A percentile compares a stretch with the other conserved stretches of the same genome.
These are phyloP conservation scores for Neotoma lepida DNA, from an alignment of 2,113 vertebrate species.

Conservation along the genomic window DNA sequence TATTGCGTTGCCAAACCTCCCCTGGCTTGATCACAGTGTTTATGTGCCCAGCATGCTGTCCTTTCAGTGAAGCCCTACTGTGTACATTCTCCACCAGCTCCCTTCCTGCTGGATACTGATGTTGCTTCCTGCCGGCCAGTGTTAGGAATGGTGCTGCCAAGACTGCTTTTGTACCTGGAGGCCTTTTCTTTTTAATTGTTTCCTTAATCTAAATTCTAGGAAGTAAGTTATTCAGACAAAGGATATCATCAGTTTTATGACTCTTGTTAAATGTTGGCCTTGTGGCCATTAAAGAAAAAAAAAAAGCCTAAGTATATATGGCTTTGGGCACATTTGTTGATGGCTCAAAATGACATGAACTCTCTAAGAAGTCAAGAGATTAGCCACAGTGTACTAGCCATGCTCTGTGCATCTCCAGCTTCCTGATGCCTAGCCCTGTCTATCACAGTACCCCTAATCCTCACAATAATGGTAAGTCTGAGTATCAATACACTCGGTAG, in stretches of 20 bases:
- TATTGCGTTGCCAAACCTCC: not conserved
- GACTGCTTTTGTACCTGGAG: conserved; percentile 62
- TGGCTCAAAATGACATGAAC: conserved; percentile 21
- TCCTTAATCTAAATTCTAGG: conserved; percentile 77
- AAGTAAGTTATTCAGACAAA: conserved; percentile 68
- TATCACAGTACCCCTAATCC: not conserved
- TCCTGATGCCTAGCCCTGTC: not conserved
- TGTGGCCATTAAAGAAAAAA: conserved; percentile 15
- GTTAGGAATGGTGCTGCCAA: not conserved
- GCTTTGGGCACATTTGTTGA: conserved; percentile 19
- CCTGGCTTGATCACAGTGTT: not conserved
- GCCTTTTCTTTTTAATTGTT: conserved; percentile 76
- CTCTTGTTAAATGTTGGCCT: conserved; percentile 58
- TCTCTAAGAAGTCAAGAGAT: not conserved
- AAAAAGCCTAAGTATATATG: not conserved
- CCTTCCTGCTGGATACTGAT: not conserved
- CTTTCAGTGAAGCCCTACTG: not conserved
- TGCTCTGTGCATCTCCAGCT: not conserved
- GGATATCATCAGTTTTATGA: conserved; percentile 66
- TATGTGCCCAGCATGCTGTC: not conserved
- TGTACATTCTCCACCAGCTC: not conserved
- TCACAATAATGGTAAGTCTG: conserved; percentile 15
- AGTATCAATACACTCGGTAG: not conserved
- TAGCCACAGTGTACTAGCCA: not conserved
- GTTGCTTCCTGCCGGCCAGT: conserved; percentile 66